Percentiles rank a stretch among this genome's conserved stretches.
Evolutionary conservation across 2,797 vertebrate genomes (phyloP).

Genomic region (Notolepis coatsorum): DNA sequence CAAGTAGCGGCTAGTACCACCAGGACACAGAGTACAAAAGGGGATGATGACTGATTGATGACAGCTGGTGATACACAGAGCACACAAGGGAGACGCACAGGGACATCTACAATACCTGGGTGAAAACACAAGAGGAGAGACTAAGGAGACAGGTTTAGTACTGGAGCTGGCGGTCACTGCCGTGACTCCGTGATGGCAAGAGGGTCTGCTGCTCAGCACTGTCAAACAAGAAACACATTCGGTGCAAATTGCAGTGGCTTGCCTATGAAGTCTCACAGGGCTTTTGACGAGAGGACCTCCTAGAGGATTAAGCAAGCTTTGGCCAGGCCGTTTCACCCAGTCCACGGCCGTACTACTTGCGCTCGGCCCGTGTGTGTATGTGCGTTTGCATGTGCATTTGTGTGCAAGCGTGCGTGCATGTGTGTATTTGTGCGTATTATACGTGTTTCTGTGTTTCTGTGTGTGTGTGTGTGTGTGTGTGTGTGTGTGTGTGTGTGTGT

Average conservation of each 20-base stretch:
- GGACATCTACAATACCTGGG: no score
- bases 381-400: neutral
- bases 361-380: constrained; percentile 7
- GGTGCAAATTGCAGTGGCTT: constrained; percentile 40
- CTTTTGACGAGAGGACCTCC: constrained; percentile 26
- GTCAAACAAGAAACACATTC: constrained; percentile 62
- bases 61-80: no score
- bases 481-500: constrained; percentile 2
- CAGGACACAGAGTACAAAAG: no score
- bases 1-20: no score
- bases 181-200: constrained; percentile 59
- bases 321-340: constrained; percentile 10
- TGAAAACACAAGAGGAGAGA: no score
- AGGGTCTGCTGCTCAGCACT: constrained; percentile 53
- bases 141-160: no score
- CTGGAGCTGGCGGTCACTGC: no score
- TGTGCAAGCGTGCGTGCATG: neutral
- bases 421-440: no score
- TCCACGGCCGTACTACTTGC: constrained; percentile 25
- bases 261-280: constrained; percentile 41
- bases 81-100: no score
- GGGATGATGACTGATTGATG: no score
- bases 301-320: constrained; percentile 54
- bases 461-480: no score
- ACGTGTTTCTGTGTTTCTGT: no score